phyloP scores from a whole-genome alignment of 2,113 vertebrate species.

The Dolichallabes microphthalmus region DNA sequence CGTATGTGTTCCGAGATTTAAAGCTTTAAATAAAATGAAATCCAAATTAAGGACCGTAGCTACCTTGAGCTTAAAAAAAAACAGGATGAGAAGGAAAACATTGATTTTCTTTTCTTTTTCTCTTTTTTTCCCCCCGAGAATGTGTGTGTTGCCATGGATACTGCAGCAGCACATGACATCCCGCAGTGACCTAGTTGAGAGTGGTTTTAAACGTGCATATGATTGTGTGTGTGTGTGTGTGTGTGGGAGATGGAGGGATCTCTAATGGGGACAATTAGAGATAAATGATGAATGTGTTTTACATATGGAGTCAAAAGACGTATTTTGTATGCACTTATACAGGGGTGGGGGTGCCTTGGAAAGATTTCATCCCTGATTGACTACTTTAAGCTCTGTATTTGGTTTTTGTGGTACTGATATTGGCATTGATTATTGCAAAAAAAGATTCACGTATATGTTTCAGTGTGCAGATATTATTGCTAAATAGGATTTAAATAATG shows the following conservation, averaged over 20 bases:
- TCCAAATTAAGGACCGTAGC: background rate
- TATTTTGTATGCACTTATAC: background rate
- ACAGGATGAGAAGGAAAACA: constrained; percentile 37
- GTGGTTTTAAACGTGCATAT: constrained; percentile 46
- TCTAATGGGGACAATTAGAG: constrained; percentile 21
- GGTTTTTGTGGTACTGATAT: background rate
- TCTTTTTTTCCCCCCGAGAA: constrained; percentile 40
- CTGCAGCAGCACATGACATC: constrained; percentile 54
- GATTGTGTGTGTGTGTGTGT: constrained; percentile 21
- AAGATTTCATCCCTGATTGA: background rate
- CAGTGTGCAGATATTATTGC: background rate
- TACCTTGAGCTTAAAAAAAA: constrained; percentile 40
- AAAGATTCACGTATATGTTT: background rate
- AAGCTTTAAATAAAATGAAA: background rate
- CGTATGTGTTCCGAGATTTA: background rate
- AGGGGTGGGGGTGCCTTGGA: background rate
- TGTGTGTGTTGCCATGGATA: constrained; percentile 62
- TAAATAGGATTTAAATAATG: background rate
- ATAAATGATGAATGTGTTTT: constrained; percentile 13
- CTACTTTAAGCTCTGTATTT: background rate
- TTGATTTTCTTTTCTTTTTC: constrained; percentile 44
- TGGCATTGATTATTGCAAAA: background rate
- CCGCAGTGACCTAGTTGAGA: constrained; percentile 59
- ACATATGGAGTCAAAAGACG: constrained; percentile 11
- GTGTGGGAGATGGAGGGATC: background rate